phyloP scores from a whole-genome alignment of 2,797 vertebrate species.

The Monodelphis domestica region DNA sequence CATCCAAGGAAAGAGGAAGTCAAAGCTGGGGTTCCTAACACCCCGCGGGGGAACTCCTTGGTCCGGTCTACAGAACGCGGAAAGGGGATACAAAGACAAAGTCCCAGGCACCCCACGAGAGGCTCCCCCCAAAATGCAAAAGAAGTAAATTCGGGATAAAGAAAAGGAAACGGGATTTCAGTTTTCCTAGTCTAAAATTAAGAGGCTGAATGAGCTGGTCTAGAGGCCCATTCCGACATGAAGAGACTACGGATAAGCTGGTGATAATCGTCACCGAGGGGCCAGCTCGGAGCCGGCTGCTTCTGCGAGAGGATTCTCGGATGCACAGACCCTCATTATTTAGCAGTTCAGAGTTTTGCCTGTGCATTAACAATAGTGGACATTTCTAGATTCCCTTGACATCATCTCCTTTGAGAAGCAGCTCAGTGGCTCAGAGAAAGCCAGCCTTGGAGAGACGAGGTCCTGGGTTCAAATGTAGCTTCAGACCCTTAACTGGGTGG shows the following conservation, averaged over 20 bases:
- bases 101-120: neutral
- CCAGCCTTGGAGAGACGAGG: too few relatives aligned
- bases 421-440: too few relatives aligned
- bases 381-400: neutral
- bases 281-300: neutral
- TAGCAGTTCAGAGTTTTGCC: neutral
- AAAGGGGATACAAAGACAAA: neutral
- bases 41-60: neutral
- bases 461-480: too few relatives aligned
- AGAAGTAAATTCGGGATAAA: neutral
- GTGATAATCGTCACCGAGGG: neutral
- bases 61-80: neutral
- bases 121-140: neutral
- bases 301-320: neutral
- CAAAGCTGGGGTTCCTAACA: neutral
- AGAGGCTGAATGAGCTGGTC: neutral
- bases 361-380: neutral
- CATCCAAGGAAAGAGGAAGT: neutral
- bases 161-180: neutral
- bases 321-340: neutral
- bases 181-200: neutral
- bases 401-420: too few relatives aligned
- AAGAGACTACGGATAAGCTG: neutral
- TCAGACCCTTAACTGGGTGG: too few relatives aligned
- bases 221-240: neutral